Conservation (phyloP, 2,888 invertebrate species). For the Eupithecia tripunctaria region DNA sequence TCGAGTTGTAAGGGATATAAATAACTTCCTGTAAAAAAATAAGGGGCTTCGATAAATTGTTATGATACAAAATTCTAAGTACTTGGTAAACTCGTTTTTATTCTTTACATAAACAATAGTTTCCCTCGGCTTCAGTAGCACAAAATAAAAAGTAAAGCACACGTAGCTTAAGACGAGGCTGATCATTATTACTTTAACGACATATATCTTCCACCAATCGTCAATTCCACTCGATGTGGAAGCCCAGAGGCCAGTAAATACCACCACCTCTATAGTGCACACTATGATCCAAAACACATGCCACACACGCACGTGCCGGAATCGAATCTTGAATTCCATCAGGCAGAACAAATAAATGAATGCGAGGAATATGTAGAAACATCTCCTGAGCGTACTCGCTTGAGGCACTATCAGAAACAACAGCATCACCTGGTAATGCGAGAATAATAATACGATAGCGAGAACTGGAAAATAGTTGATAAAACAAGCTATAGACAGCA, state of each 20-base stretch:
- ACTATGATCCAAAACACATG: constrained; percentile 87
- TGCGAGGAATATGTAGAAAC: constrained; percentile 88
- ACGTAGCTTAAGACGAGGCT: constrained; percentile 85
- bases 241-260: constrained; percentile 89
- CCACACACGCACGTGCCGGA: constrained; percentile 89
- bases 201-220: constrained; percentile 89
- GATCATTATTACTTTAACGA: constrained; percentile 85
- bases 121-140: constrained; percentile 86
- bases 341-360: constrained; percentile 90
- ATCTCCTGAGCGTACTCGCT: constrained; percentile 79
- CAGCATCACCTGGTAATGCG: constrained; percentile 88
- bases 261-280: constrained; percentile 86
- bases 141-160: constrained; percentile 87
- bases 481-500: constrained; percentile 88
- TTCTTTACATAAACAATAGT: constrained; percentile 75
- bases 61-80: constrained; percentile 32
- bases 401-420: constrained; percentile 87
- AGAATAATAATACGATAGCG: constrained; percentile 84
- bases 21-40: constrained; percentile 47
- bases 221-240: constrained; percentile 77
- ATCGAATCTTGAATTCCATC: constrained; percentile 91
- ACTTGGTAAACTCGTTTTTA: constrained; percentile 45
- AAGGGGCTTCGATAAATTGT: constrained; percentile 40
- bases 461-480: constrained; percentile 87
- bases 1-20: constrained; percentile 41